Evolutionary conservation across 2,888 invertebrate species (phyloP), one percentile per base, ranked within the genome.

Genomic region (Pinctada fucata): DNA sequence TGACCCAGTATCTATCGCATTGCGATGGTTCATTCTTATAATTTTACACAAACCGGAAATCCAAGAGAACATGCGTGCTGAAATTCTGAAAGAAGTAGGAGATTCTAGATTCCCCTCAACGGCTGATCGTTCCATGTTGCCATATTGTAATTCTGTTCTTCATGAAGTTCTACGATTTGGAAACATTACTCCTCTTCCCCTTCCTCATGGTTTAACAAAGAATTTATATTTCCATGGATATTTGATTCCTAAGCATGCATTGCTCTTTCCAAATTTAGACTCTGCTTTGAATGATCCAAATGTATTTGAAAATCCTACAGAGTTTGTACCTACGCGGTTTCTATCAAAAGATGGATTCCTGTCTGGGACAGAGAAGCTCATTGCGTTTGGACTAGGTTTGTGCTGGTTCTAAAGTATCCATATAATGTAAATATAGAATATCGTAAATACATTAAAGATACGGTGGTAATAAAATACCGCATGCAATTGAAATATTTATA

Each of bases 121-220:
- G n/a, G n/a, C n/a, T n/a, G n/a, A n/a, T n/a, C n/a, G n/a, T n/a
- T n/a, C n/a, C n/a, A n/a, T n/a, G n/a, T n/a, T 64, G 64, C 64
- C 64, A 64, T 64, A 64, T 64, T 64, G n/a, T n/a, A 16, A 64
- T 13, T 13, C 64, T n/a, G 64, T 64, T 16, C 64, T 64, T 64
- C 13, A 13, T 16, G 64, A 64, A 16, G 16, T 16, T 64, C 16
- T 64, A 4, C 3, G 64, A 64, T n/a, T 64, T 3, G 64, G 64
- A n/a, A n/a, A 16, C 8, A 64, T 64, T 64, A 16, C 64, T 16
- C 64, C 64, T 13, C 16, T 64, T n/a, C 16, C 64, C 8, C 13
- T 64, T n/a, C 64, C 64, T 6, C 64, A 64, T 16, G 64, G 64
- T n/a, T 64, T 64, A 16, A 64, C 64, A 3, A 64, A 64, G 4